Base-by-base conservation (phyloP, 2,113 vertebrate species). In the Apteryx mantelli region DNA sequence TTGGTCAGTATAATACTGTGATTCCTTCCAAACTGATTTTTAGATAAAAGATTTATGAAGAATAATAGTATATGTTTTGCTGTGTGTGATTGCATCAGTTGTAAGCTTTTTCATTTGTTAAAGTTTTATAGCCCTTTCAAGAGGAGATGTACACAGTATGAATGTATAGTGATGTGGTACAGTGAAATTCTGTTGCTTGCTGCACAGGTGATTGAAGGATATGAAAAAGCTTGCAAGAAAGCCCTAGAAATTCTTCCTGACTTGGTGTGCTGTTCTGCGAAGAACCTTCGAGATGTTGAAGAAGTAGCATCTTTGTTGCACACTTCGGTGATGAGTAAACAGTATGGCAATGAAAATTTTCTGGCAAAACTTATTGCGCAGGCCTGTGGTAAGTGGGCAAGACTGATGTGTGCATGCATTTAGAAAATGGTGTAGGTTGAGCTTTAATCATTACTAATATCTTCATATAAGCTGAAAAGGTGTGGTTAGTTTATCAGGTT, bases 281-380 rank as follows among this genome's bases (percentile, higher is more conserved):
- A 99, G 97, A 99, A 99, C 94, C 98, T 99, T 69, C 98, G 97
- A 9, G 98, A 99, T 60, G 36, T 98, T 20, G 98, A 98, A 3
- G 99, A 99, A 96, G 99, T 98, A 12, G 97, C 99, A 0, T 97
- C 99, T 91, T 94, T 99, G 53, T 98, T 99, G 80, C 99, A 98
- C 48, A 98, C 99, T 1, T 98, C 99, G 7, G 96, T 99, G 81
- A 99, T 99, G 98, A 99, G 99, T 95, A 99, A 99, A 96, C 99
- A 99, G 32, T 99, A 99, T 10, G 99, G 99, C 84, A 99, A 98
- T 19, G 99, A 99, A 80, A 97, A 91, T 6, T 99, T 99, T 95
- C 97, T 99, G 60, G 97, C 99, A 34, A 98, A 98, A 71, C 99
- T 99, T 68, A 99, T 99, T 26, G 99, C 99, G 36, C 98, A 99